phyloP scores from a whole-genome alignment of 2,113 vertebrate genomes.

The Chlorodrepanis virens region DNA sequence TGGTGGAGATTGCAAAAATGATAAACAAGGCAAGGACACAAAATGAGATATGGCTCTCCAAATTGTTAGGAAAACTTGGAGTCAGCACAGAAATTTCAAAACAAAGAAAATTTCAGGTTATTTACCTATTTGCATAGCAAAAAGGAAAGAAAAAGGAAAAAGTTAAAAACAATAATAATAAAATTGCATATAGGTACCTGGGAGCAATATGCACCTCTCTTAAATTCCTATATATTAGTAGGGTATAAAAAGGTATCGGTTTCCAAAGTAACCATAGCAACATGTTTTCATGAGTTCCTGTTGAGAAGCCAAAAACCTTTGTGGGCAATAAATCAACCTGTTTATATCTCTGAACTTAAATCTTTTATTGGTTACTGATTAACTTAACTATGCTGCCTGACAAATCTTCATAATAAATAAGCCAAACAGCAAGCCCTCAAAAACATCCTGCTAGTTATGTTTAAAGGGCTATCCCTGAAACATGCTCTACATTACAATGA shows the following conservation, averaged over 20 bases:
- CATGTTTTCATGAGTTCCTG: conserved; percentile 38
- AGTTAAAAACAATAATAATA: neutral
- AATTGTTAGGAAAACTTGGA: neutral
- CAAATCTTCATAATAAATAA: conserved; percentile 68
- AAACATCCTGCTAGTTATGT: conserved; percentile 59
- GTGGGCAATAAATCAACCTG: conserved; percentile 43
- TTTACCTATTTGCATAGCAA: neutral
- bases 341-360: conserved; percentile 64
- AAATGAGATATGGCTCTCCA: neutral
- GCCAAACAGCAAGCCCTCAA: conserved; percentile 40
- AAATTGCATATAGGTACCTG: neutral
- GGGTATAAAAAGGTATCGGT: neutral
- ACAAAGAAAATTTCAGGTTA: conserved; percentile 3
- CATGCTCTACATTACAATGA: conserved; percentile 37
- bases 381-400: conserved; percentile 60
- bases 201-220: neutral
- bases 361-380: conserved; percentile 73
- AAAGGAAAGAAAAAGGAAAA: neutral
- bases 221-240: neutral
- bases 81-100: neutral
- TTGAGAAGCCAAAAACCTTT: conserved; percentile 56
- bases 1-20: neutral
- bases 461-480: conserved; percentile 57
- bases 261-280: conserved; percentile 53
- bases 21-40: neutral